Conservation (phyloP, 2,888 invertebrate genomes). For the Philonicus albiceps region DNA sequence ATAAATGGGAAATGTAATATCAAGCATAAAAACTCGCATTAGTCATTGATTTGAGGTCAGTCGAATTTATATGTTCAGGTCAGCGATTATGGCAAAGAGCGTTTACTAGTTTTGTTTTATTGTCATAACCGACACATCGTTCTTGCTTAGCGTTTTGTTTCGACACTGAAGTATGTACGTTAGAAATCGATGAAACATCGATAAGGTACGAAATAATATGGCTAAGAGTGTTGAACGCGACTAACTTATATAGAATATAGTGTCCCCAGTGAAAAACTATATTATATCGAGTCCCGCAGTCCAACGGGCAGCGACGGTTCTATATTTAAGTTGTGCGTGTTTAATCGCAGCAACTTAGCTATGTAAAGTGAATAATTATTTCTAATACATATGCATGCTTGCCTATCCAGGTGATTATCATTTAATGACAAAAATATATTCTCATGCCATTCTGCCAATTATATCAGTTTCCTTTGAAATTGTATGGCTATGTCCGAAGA, state of each 20-base stretch:
- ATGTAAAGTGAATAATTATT: slow-evolving; percentile 38
- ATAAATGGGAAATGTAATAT: background rate
- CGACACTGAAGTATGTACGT: background rate
- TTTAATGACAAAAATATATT: slow-evolving; percentile 19
- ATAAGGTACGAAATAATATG: slow-evolving; percentile 16
- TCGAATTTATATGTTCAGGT: background rate
- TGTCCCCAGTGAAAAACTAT: background rate
- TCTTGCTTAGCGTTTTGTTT: background rate
- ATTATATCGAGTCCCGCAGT: background rate
- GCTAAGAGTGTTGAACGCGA: slow-evolving; percentile 1
- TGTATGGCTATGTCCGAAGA: background rate
- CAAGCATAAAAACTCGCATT: background rate
- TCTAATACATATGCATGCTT: slow-evolving; percentile 30
- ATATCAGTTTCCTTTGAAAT: slow-evolving; percentile 7
- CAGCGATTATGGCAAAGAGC: background rate
- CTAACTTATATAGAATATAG: background rate
- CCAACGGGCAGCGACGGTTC: background rate
- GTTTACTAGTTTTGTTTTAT: background rate
- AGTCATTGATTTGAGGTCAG: background rate
- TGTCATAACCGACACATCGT: background rate
- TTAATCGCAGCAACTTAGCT: slow-evolving; percentile 4
- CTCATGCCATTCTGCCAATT: slow-evolving; percentile 12
- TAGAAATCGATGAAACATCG: slow-evolving; percentile 21
- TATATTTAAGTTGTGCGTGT: slow-evolving; percentile 32
- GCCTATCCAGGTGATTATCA: slow-evolving; percentile 2